Conservation (phyloP, 2,113 vertebrate genomes). For the Sterna hirundo region DNA sequence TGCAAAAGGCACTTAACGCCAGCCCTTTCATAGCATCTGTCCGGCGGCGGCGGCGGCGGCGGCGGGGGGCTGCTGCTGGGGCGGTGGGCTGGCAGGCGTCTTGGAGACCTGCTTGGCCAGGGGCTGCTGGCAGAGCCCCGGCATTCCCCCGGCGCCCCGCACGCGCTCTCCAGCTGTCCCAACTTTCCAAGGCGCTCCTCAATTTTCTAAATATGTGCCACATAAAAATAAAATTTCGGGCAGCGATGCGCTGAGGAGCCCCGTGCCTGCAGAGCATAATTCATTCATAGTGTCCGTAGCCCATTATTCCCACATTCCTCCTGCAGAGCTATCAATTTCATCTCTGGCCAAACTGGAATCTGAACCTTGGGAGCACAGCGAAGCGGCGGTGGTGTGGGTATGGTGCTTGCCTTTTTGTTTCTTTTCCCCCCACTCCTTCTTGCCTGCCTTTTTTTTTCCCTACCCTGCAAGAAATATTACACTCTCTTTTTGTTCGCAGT, state of each 20-base stretch:
- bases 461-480: background rate
- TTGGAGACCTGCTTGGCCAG: constrained; percentile 35
- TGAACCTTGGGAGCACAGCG: background rate
- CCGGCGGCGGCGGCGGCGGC: background rate
- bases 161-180: constrained; percentile 72
- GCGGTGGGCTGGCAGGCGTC: constrained; percentile 39
- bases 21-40: constrained; percentile 76
- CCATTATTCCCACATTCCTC: constrained; percentile 64
- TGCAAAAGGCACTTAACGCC: constrained; percentile 80
- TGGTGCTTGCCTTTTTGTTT: background rate
- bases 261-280: constrained; percentile 50
- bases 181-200: constrained; percentile 71
- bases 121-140: constrained; percentile 23
- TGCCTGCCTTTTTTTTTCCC: background rate
- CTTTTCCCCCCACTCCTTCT: rapidly evolving
- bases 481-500: background rate
- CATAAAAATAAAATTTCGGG: constrained; percentile 73
- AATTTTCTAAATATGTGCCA: constrained; percentile 74
- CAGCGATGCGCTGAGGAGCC: constrained; percentile 11
- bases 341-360: constrained; percentile 13
- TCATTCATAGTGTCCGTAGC: constrained; percentile 8
- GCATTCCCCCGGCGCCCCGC: constrained; percentile 50
- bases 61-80: constrained; percentile 61
- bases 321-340: constrained; percentile 25
- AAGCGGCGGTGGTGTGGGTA: background rate